A percentile compares a stretch with the other conserved stretches of the same genome.
phyloP scores from a whole-genome alignment of 2,797 vertebrate genomes.

The Carapus acus region DNA sequence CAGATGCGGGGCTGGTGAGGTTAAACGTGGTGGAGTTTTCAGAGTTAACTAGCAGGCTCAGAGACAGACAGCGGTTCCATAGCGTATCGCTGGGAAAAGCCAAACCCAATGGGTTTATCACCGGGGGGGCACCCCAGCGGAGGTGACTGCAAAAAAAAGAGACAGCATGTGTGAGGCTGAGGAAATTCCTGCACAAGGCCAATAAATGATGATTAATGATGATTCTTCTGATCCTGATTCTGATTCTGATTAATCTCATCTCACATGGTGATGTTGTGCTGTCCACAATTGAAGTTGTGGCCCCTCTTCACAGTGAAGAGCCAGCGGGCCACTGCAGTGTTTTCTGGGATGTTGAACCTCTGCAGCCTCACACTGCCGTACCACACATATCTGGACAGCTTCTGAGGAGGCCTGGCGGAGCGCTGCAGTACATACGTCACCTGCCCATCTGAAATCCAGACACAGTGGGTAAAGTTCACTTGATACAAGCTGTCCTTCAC shows the following conservation, averaged over 20 bases:
- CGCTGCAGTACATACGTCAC: constrained; percentile 78
- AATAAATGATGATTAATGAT: too few relatives aligned
- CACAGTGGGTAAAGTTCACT: too few relatives aligned
- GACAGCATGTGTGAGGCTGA: too few relatives aligned
- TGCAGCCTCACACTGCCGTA: constrained; percentile 85
- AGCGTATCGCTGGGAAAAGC: constrained; percentile 76
- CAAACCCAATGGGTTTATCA: constrained; percentile 80
- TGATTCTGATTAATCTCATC: too few relatives aligned
- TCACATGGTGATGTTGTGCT: constrained; percentile 82
- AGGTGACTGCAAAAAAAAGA: constrained; percentile 77
- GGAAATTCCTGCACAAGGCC: too few relatives aligned
- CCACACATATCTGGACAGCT: constrained; percentile 86
- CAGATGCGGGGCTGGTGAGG: constrained; percentile 77
- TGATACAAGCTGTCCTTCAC: too few relatives aligned
- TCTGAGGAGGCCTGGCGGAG: constrained; percentile 83
- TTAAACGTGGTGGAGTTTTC: constrained; percentile 79
- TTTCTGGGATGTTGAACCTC: constrained; percentile 83
- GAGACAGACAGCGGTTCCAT: constrained; percentile 68
- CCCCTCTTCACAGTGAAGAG: constrained; percentile 76
- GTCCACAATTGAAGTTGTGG: constrained; percentile 71
- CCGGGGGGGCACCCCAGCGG: constrained; percentile 84
- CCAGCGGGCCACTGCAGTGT: constrained; percentile 82
- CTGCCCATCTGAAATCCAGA: constrained; percentile 54
- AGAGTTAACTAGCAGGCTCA: constrained; percentile 68
- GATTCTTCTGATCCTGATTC: too few relatives aligned